Evolutionary conservation across 2,888 invertebrate species (phyloP), one percentile per base, ranked within the genome.

Genomic region (Pogonocherus hispidulus): DNA sequence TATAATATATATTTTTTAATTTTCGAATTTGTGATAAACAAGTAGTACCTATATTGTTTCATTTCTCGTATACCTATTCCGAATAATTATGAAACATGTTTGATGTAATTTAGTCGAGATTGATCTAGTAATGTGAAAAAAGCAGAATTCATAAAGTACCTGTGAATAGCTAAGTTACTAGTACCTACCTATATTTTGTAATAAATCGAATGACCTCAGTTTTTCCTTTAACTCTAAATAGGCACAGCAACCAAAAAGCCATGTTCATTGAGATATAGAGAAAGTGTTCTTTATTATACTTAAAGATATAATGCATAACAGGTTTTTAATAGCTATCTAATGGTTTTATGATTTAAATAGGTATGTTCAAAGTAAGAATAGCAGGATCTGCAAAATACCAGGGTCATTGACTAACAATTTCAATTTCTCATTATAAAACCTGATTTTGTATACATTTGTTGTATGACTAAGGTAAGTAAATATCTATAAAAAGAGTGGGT

Each of bases 311-410:
- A 32, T 32, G 32, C 1, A 32, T 11, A 32, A 32, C 32, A 32
- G 32, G 32, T 32, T 32, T 9, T 2, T 32, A 32, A 54, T 54
- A 54, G 32, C 52, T 18, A 32, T 32, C 9, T 32, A 32, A 32
- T 32, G 11, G 51, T 52, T 27, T 2, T 44, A 44, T 54, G 11
- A 27, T 11, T 3, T 54, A 54, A 32, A 18, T 32, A 27, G 8
- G 8, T 32, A 16, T 49, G 49, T 19, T 54, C 16, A 19, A n/a
- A 54, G 44, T 54, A 32, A 18, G 6, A 16, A 9, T 9, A 54
- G 52, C 27, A 54, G 3, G 52, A 54, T 54, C 32, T 54, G 32
- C 52, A 32, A 32, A 27, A 54, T 32, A 54, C 18, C 52, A 54
- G 52, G 52, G 19, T 32, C 32, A 16, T 14, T 54, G 32, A 52